Base-by-base conservation (phyloP, 2,888 invertebrate genomes). In the Entomobrya proxima region DNA sequence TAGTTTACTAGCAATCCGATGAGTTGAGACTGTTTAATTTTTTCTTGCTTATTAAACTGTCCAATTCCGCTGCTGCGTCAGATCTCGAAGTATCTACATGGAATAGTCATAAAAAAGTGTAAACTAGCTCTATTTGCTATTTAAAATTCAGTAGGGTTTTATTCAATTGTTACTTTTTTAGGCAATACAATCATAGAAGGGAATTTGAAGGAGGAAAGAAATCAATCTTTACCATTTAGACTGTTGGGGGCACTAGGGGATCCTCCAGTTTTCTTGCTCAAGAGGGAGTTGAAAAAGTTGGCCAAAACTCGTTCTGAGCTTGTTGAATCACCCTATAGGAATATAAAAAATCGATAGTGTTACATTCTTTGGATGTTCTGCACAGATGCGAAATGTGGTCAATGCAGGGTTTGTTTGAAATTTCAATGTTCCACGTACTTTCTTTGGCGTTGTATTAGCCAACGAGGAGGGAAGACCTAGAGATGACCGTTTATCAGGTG, bases 201-300 rank as follows among this genome's bases (percentile, higher is more conserved):
- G n/a, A n/a, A n/a, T n/a, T n/a, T n/a, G n/a, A n/a, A n/a, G n/a
- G n/a, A n/a, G n/a, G n/a, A n/a, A n/a, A n/a, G n/a, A n/a, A n/a
- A n/a, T n/a, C n/a, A n/a, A n/a, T n/a, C n/a, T n/a, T n/a, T n/a
- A 87, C 93, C 93, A 52, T 93, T 92, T 69, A 94, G 92, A 79
- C 93, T 92, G n/a, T 94, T 93, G 32, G 93, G 92, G 15, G 91
- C 85, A 67, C 86, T 92, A 18, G 94, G 94, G 27, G 94, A 94
- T 55, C 95, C 93, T 50, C 96, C 96, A 47, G 96, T 95, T 93
- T 98, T 98, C 94, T 98, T 98, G 93, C 96, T 96, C 91, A 99
- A 94, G 91, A 99, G 94, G 88, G 98, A 98, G 93, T 98, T 98
- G 93, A 99, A 99, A 94, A 99, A 99, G 93, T 96, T 98, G 13